phyloP scores from a whole-genome alignment of 2,888 invertebrate species.

The Molorchus minor region DNA sequence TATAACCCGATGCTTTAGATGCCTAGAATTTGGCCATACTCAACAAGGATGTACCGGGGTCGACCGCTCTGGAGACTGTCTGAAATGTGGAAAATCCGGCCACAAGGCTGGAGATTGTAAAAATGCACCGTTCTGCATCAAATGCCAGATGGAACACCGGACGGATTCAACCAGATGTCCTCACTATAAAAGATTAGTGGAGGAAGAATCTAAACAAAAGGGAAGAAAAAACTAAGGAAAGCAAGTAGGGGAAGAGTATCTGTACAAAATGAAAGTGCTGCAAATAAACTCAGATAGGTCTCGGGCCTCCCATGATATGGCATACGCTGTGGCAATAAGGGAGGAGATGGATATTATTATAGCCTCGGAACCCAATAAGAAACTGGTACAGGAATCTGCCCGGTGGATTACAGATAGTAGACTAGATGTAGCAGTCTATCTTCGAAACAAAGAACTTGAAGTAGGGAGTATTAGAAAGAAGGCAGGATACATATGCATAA shows the following conservation, averaged over 20 bases:
- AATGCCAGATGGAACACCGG: background rate
- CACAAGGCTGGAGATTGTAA: background rate
- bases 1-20: background rate
- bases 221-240: background rate
- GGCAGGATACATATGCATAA: background rate
- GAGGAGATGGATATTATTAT: conserved; percentile 22
- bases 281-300: conserved; percentile 20
- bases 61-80: background rate
- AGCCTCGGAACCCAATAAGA: conserved; percentile 27
- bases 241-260: background rate
- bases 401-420: conserved; percentile 18
- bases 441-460: conserved; percentile 18
- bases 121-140: background rate
- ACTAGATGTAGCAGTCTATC: conserved; percentile 17
- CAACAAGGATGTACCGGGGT: background rate
- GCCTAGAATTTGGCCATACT: background rate
- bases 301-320: conserved; percentile 28
- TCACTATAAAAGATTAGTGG: background rate
- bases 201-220: background rate
- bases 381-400: background rate
- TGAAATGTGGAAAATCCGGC: background rate
- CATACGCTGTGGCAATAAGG: conserved; percentile 5
- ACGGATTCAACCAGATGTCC: background rate
- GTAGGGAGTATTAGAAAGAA: background rate
- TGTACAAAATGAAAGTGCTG: conserved; percentile 1